These are phyloP conservation scores for Protosalanx chinensis DNA, from an alignment of 2,797 vertebrate species.

Conservation along the genomic window DNA sequence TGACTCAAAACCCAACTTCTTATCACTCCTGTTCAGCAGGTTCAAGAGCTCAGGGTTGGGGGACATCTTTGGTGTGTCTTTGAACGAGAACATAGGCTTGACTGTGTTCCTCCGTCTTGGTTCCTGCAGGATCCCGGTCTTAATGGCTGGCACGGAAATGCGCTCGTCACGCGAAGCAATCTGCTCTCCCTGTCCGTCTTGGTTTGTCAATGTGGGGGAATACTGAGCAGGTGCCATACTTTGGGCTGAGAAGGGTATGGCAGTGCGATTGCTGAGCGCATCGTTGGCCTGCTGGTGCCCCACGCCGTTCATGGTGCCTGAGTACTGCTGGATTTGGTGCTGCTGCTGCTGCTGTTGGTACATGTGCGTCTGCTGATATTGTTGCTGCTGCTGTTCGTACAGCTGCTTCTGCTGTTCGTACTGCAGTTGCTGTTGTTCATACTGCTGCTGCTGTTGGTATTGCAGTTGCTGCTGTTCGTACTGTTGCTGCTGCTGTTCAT, in stretches of 20 bases:
- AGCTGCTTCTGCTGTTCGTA: slow-evolving; percentile 46
- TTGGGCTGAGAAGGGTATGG: slow-evolving; percentile 82
- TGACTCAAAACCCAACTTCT: slow-evolving; percentile 85
- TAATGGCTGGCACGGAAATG: slow-evolving; percentile 91
- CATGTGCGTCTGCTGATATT: slow-evolving; percentile 48
- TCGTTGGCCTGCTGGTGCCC: slow-evolving; percentile 73
- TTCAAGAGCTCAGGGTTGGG: slow-evolving; percentile 91
- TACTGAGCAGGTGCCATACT: slow-evolving; percentile 73
- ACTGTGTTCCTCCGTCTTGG: slow-evolving; percentile 75
- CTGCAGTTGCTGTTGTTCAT: slow-evolving; percentile 57
- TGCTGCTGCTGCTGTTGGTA: slow-evolving; percentile 58
- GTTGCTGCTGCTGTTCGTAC: slow-evolving; percentile 60
- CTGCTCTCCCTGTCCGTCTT: slow-evolving; percentile 83
- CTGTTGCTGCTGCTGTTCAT: slow-evolving; percentile 53
- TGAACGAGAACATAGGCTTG: slow-evolving; percentile 97
- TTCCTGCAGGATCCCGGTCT: slow-evolving; percentile 87
- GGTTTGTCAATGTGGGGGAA: slow-evolving; percentile 71
- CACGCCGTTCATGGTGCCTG: slow-evolving; percentile 79
- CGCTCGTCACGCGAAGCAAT: slow-evolving; percentile 95
- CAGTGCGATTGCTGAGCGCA: slow-evolving; percentile 79
- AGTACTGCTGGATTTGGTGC: slow-evolving; percentile 69
- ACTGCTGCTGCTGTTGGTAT: slow-evolving; percentile 51
- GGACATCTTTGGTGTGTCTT: slow-evolving; percentile 87
- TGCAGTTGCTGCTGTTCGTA: slow-evolving; percentile 59
- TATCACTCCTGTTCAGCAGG: slow-evolving; percentile 84